Evolutionary conservation across 2,888 invertebrate species (phyloP).

Genomic region (Drosophila formosana): DNA sequence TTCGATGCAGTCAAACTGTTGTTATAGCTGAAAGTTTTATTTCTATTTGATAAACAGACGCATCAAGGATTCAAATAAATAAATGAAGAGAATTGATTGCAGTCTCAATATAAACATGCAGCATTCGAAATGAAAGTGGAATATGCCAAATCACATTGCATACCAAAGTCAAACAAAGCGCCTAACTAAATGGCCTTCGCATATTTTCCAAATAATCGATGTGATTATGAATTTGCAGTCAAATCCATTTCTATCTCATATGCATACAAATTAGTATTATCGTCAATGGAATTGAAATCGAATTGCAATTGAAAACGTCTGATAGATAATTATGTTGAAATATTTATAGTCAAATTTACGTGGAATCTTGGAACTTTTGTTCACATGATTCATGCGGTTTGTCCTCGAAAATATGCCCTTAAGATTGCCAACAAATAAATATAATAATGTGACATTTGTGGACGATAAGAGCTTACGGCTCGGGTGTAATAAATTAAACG

Average conservation of each 20-base stretch:
- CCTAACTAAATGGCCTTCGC: background rate
- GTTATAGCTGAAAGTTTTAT: background rate
- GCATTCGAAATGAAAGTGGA: slow-evolving; percentile 2
- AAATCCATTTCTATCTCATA: background rate
- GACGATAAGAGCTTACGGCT: slow-evolving; percentile 30
- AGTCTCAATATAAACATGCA: slow-evolving; percentile 12
- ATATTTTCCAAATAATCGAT: slow-evolving; percentile 1
- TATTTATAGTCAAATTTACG: background rate
- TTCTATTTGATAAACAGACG: slow-evolving; percentile 16
- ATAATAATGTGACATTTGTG: slow-evolving; percentile 17
- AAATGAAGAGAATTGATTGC: slow-evolving; percentile 14
- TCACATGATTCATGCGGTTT: slow-evolving; percentile 17
- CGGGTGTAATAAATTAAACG: slow-evolving; percentile 20
- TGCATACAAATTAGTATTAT: background rate
- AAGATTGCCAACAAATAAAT: slow-evolving; percentile 39
- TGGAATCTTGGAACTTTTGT: background rate
- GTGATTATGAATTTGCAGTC: background rate
- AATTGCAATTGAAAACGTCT: background rate
- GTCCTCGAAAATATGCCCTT: slow-evolving; percentile 17
- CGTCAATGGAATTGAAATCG: background rate
- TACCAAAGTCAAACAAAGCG: slow-evolving; percentile 9
- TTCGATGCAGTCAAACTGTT: slow-evolving; percentile 1
- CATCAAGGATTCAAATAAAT: slow-evolving; percentile 13
- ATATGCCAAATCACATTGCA: background rate
- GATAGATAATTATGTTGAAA: background rate